These are phyloP conservation scores for Forbesichthys papilliferus DNA, from an alignment of 2,113 vertebrate genomes.

Conservation along the genomic window DNA sequence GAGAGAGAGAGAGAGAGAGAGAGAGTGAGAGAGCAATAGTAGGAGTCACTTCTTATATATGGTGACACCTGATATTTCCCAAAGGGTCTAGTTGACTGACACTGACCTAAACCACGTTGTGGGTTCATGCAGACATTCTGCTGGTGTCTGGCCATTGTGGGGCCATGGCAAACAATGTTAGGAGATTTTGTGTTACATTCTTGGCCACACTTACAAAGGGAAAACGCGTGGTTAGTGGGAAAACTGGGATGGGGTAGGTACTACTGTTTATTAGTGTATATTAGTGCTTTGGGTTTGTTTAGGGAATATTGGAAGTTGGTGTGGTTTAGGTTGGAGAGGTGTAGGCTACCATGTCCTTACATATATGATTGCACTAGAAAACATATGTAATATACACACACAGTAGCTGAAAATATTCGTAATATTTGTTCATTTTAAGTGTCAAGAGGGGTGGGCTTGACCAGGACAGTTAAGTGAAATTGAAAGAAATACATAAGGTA, in stretches of 20 bases:
- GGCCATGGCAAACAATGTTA: slow-evolving; percentile 5
- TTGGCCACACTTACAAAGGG: neutral
- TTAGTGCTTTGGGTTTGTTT: slow-evolving; percentile 10
- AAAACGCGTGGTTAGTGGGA: slow-evolving; percentile 33
- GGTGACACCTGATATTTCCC: slow-evolving; percentile 50
- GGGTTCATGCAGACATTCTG: slow-evolving; percentile 9
- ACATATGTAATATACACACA: no score
- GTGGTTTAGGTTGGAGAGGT: slow-evolving; percentile 7
- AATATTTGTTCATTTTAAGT: no score
- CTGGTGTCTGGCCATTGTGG: slow-evolving; percentile 4
- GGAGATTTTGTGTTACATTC: slow-evolving; percentile 17
- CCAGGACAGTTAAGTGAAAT: no score
- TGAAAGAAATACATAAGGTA: no score
- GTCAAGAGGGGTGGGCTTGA: no score
- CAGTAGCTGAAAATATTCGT: no score
- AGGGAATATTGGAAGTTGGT: neutral
- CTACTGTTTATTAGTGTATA: slow-evolving; percentile 29
- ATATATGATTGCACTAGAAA: neutral
- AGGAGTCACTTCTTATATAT: slow-evolving; percentile 44
- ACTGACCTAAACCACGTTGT: no score
- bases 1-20: slow-evolving; percentile 21
- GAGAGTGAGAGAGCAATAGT: slow-evolving; percentile 20
- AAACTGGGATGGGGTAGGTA: neutral
- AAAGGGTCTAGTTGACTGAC: neutral
- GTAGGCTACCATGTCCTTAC: neutral